Percentiles rank a stretch among this genome's conserved stretches.
phyloP scores from a whole-genome alignment of 2,888 invertebrate genomes.

The Drosophila longiperda region DNA sequence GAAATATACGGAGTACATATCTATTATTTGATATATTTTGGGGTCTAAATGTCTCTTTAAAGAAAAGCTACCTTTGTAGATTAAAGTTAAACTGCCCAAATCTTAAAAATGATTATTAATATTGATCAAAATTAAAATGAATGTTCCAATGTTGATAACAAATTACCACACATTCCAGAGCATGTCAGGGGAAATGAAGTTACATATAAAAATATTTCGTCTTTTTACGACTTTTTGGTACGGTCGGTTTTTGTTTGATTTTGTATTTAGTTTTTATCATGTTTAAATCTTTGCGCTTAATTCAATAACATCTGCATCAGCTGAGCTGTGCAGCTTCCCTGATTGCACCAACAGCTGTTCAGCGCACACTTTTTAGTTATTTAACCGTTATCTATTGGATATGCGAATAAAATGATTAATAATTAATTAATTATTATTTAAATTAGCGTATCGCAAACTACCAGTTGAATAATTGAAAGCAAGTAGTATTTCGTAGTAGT shows the following conservation, averaged over 20 bases:
- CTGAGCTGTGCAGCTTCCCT: neutral
- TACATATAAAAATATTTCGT: neutral
- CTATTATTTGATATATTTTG: neutral
- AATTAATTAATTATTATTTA: neutral
- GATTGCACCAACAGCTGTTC: neutral
- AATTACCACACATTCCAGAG: neutral
- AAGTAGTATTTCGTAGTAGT: constrained; percentile 2
- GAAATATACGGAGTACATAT: constrained; percentile 13
- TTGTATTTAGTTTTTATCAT: neutral
- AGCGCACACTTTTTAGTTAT: neutral
- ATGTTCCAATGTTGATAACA: neutral
- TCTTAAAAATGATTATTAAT: neutral
- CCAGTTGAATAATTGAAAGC: neutral
- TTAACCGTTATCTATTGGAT: neutral
- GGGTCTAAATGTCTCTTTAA: neutral
- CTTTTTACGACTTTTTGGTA: neutral
- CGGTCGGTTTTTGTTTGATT: neutral
- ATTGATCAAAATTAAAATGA: neutral
- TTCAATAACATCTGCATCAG: neutral
- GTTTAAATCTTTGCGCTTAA: neutral
- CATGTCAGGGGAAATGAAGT: neutral
- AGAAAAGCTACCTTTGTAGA: neutral
- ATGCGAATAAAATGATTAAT: neutral
- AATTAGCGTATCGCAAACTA: neutral
- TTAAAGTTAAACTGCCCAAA: neutral